phyloP scores from a whole-genome alignment of 2,888 invertebrate genomes.

The Plemyria rubiginata region DNA sequence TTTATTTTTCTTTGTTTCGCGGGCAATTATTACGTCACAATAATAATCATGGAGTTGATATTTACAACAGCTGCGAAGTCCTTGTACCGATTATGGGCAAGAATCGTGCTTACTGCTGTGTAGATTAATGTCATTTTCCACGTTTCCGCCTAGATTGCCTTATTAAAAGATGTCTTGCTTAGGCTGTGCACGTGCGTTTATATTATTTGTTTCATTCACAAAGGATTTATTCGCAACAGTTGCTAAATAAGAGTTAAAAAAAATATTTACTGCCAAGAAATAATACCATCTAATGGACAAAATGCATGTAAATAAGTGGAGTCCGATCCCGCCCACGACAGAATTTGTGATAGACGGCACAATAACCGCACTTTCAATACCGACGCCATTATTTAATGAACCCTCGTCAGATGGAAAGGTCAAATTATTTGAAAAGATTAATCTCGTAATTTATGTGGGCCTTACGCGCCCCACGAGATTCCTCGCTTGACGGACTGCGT shows the following conservation, averaged over 20 bases:
- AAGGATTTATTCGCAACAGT: slow-evolving; percentile 19
- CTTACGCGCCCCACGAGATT: slow-evolving; percentile 74
- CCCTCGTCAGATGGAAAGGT: slow-evolving; percentile 84
- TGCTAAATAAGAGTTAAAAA: slow-evolving; percentile 15
- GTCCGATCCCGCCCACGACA: slow-evolving; percentile 67
- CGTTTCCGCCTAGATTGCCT: slow-evolving; percentile 79
- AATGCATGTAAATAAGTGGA: slow-evolving; percentile 53
- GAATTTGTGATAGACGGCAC: slow-evolving; percentile 81
- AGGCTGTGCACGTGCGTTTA: slow-evolving; percentile 61
- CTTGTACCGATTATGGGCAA: slow-evolving; percentile 83
- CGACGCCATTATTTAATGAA: slow-evolving; percentile 83
- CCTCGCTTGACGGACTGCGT: slow-evolving; percentile 69
- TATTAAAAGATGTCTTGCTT: slow-evolving; percentile 80
- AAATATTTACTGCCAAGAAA: slow-evolving; percentile 18
- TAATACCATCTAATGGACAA: slow-evolving; percentile 41
- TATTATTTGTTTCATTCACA: slow-evolving; percentile 33
- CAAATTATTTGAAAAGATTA: slow-evolving; percentile 85
- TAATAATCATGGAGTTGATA: slow-evolving; percentile 77
- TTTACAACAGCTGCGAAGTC: slow-evolving; percentile 81
- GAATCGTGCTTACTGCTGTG: slow-evolving; percentile 77
- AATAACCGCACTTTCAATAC: slow-evolving; percentile 80
- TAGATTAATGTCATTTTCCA: slow-evolving; percentile 82
- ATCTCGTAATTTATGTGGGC: slow-evolving; percentile 82
- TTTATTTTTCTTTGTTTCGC: slow-evolving; percentile 77
- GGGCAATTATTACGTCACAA: slow-evolving; percentile 77